These are phyloP conservation scores for Caenorhabditis inopinata DNA, from an alignment of 1,140 invertebrate genomes.

Conservation along the genomic window DNA sequence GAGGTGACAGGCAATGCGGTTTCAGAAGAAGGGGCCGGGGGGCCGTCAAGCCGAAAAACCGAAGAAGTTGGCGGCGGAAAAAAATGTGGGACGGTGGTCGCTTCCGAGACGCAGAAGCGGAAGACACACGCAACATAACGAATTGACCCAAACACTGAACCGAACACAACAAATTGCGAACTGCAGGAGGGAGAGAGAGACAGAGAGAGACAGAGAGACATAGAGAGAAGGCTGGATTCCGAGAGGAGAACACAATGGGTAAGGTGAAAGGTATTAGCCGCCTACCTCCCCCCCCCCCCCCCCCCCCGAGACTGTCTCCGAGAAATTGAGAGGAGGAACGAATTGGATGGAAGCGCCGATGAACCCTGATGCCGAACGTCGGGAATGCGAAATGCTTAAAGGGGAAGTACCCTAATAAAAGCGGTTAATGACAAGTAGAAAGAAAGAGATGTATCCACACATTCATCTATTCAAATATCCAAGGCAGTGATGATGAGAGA, in stretches of 20 bases:
- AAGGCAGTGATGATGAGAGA: conserved; percentile 3
- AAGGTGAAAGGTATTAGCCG: background rate
- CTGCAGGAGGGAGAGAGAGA: background rate
- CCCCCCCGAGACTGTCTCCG: too few relatives aligned
- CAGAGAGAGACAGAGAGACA: background rate
- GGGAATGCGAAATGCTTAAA: background rate
- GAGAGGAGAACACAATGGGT: background rate
- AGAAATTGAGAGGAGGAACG: too few relatives aligned
- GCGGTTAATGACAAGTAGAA: background rate
- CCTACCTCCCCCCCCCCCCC: too few relatives aligned
- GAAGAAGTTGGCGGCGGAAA: too few relatives aligned
- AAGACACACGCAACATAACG: background rate
- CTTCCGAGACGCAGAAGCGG: conserved; percentile 5
- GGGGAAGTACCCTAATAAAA: background rate
- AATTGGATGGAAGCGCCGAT: too few relatives aligned
- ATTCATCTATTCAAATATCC: too few relatives aligned
- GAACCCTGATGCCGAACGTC: too few relatives aligned
- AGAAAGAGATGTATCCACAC: too few relatives aligned
- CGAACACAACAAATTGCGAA: conserved; percentile 28
- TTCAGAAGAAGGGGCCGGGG: too few relatives aligned
- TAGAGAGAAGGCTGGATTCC: background rate
- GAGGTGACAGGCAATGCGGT: too few relatives aligned
- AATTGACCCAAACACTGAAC: background rate
- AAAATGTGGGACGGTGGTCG: too few relatives aligned
- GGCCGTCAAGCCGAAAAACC: too few relatives aligned